Conservation (phyloP, 2,797 vertebrate species). For the Sebastes taczanowskii region DNA sequence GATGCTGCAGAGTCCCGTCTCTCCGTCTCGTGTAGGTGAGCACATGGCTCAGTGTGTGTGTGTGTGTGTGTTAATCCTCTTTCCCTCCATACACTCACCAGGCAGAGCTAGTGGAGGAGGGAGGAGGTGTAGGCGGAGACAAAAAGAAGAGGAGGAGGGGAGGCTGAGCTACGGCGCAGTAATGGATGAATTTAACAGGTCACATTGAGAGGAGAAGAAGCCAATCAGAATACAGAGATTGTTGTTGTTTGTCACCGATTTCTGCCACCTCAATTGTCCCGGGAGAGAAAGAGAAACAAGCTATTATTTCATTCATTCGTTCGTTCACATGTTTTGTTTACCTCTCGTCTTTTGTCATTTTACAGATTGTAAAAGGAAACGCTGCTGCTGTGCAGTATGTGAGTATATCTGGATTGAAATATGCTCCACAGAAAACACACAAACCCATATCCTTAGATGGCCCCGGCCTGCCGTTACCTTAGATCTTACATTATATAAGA, state of each 20-base stretch:
- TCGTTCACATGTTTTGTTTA: conserved; percentile 18
- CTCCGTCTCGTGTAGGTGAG: conserved; percentile 45
- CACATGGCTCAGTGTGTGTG: conserved; percentile 60
- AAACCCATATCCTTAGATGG: not conserved
- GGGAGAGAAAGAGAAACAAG: conserved; percentile 24
- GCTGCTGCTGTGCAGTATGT: no score
- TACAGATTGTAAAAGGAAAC: not conserved
- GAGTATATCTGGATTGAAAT: not conserved
- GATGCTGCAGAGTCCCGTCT: conserved; percentile 34
- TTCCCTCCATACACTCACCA: conserved; percentile 79
- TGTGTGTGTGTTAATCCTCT: conserved; percentile 71
- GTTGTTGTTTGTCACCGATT: conserved; percentile 62
- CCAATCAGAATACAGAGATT: conserved; percentile 54
- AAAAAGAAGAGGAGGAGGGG: conserved; percentile 37
- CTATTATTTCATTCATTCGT: conserved; percentile 37
- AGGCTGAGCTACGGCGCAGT: conserved; percentile 73
- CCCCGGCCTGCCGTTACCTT: not conserved
- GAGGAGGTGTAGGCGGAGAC: conserved; percentile 19
- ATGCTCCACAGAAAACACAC: not conserved
- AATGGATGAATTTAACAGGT: conserved; percentile 78
- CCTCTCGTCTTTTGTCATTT: not conserved
- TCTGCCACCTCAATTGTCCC: conserved; percentile 59
- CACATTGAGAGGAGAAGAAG: conserved; percentile 47
- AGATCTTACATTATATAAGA: not conserved
- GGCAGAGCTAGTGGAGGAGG: conserved; percentile 39